Percentiles rank a stretch among this genome's conserved stretches.
These are phyloP conservation scores for Sphaeridia pumilis DNA, from an alignment of 2,888 invertebrate species.

Conservation along the genomic window DNA sequence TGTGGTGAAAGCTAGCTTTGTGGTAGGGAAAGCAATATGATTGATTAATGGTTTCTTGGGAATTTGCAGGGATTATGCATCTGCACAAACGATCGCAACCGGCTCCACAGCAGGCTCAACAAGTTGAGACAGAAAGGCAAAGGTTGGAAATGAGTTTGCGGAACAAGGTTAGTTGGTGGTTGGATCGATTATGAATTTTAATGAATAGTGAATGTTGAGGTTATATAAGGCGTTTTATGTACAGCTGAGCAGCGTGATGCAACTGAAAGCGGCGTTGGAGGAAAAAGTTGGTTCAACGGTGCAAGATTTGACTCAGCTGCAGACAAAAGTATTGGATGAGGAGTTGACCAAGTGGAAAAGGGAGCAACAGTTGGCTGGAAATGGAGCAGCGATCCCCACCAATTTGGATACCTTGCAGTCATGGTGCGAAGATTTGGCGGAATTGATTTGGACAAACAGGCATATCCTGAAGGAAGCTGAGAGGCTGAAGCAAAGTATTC, in stretches of 20 bases:
- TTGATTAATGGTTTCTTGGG: too few species aligned
- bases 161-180: too few species aligned
- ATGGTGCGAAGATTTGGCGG: constrained; percentile 79
- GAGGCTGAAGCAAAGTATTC: constrained; percentile 51
- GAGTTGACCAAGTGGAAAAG: constrained; percentile 89
- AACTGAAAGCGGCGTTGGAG: constrained; percentile 55
- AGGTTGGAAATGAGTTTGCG: not conserved
- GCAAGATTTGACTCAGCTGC: constrained; percentile 51
- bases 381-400: constrained; percentile 68
- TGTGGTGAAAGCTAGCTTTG: too few species aligned
- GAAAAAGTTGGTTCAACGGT: constrained; percentile 68
- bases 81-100: not conserved
- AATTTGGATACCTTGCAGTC: constrained; percentile 82
- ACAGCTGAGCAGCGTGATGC: constrained; percentile 49
- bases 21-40: too few species aligned
- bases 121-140: not conserved
- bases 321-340: constrained; percentile 66
- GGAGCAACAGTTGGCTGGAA: constrained; percentile 84
- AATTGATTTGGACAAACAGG: constrained; percentile 71
- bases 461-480: constrained; percentile 69
- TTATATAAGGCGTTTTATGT: too few species aligned
- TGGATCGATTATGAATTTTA: too few species aligned
- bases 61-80: not conserved
- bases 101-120: not conserved
- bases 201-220: too few species aligned